Percentiles rank a stretch among this genome's conserved stretches.
phyloP scores from a whole-genome alignment of 2,797 vertebrate genomes.

The Notamacropus eugenii region DNA sequence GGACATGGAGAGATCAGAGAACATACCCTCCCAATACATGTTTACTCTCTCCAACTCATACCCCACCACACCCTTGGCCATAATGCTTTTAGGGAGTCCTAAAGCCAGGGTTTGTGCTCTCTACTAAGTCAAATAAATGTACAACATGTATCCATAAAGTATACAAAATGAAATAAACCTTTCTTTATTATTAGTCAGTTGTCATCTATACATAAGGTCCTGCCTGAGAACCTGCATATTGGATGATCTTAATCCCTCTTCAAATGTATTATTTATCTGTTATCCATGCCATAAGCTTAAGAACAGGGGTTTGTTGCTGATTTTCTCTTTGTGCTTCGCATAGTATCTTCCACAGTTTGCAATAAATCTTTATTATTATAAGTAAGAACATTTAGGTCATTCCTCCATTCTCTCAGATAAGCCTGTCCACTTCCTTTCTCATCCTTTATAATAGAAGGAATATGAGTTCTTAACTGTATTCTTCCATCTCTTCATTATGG shows the following conservation, averaged over 20 bases:
- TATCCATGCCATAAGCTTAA: not conserved
- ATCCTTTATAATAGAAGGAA: not conserved
- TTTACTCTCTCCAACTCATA: not conserved
- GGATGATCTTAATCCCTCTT: not conserved
- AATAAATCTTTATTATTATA: not conserved
- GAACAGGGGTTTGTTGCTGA: not conserved
- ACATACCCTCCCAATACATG: not conserved
- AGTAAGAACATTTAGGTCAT: not conserved
- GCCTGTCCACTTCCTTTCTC: not conserved
- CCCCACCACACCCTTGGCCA: not conserved
- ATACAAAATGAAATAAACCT: not conserved
- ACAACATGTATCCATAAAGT: not conserved
- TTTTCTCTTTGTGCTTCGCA: not conserved
- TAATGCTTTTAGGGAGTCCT: not conserved
- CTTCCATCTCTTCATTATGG: not conserved
- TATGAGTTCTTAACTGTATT: not conserved
- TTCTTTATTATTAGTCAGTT: not conserved
- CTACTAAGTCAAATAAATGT: not conserved
- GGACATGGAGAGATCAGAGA: not conserved
- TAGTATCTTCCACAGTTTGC: not conserved
- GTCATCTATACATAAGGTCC: not conserved
- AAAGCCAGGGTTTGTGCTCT: not conserved
- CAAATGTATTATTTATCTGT: not conserved
- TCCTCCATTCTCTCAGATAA: not conserved
- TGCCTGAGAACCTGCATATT: not conserved